Conservation (phyloP, 1,140 invertebrate genomes). For the Cyclargus thomasi region DNA sequence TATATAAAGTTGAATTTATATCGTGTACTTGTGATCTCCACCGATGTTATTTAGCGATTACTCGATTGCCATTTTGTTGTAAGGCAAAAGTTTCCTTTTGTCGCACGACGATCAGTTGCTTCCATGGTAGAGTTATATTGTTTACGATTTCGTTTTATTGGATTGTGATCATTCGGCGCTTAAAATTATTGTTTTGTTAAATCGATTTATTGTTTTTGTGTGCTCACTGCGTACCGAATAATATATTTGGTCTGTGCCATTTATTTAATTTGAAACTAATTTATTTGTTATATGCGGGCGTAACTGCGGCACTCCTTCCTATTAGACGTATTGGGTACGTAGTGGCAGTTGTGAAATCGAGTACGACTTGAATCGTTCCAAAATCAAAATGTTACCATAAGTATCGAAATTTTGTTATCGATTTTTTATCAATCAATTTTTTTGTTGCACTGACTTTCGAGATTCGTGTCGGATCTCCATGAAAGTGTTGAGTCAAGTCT, state of each 20-base stretch:
- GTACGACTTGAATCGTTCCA: constrained; percentile 44
- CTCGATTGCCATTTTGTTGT: constrained; percentile 70
- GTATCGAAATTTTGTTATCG: constrained; percentile 39
- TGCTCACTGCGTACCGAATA: constrained; percentile 63
- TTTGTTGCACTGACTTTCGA: constrained; percentile 35
- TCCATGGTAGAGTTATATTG: constrained; percentile 65
- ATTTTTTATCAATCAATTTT: constrained; percentile 30
- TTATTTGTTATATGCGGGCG: constrained; percentile 57
- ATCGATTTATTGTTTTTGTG: constrained; percentile 46
- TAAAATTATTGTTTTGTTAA: constrained; percentile 48
- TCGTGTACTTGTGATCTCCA: constrained; percentile 74
- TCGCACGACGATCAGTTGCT: constrained; percentile 59
- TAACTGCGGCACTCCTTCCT: constrained; percentile 56
- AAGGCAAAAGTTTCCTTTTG: constrained; percentile 56
- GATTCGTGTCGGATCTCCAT: constrained; percentile 44
- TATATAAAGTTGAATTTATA: constrained; percentile 65
- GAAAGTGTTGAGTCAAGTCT: constrained; percentile 63
- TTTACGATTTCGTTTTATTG: constrained; percentile 50
- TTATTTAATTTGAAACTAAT: constrained; percentile 70
- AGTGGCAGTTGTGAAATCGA: constrained; percentile 58
- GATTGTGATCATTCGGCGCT: constrained; percentile 48
- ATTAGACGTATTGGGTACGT: constrained; percentile 68
- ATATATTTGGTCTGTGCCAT: constrained; percentile 71
- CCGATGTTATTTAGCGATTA: constrained; percentile 73
- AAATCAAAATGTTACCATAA: constrained; percentile 55